Evolutionary conservation across 2,113 vertebrate species (phyloP), one percentile per base, ranked within the genome.

Genomic region (Orthochromis indermauri): DNA sequence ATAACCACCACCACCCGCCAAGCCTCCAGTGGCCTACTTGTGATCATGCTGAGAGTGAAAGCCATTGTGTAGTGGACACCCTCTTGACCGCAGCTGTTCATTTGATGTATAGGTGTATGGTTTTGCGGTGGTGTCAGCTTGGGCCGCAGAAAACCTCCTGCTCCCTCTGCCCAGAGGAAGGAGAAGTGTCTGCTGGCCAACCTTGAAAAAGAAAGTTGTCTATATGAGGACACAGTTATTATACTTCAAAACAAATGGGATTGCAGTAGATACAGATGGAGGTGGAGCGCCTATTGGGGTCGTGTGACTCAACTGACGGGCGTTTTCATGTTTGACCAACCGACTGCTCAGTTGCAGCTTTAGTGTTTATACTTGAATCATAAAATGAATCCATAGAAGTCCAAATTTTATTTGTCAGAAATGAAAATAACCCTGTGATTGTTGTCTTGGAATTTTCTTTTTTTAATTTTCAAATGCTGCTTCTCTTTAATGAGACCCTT

Each of bases 181-280:
- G 88, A 87, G 84, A 91, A 24, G 80, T 88, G 88, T 93, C 84
- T 91, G 82, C 42, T 59, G 81, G 85, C 59, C 86, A 90, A 95
- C 94, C 94, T 94, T 95, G 93, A 94, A 91, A 93, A 82, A 78
- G 79, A 87, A 94, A 91, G 90, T 91, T 88, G 51, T 82, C 85
- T 81, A 13, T 66, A 83, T 84, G 66, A 93, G 87, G 89, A 92
- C 90, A 53, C 57, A 81, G 49, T 71, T 80, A 90, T 79, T 68
- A 73, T 85, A 78, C 57, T 86, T 88, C 37, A 40, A 90, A 90
- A 91, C 83, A 88, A 88, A 90, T 71, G 81, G 86, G 61, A 85
- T 81, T 49, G 68, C 63, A 45, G 68, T 10, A 79, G 51, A 35
- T 80, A 42, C 40, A 53, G 83, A 53, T 76, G n/a, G 49, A 82